Conservation (phyloP, 1,140 invertebrate species). For the Dendrolimus punctatus region DNA sequence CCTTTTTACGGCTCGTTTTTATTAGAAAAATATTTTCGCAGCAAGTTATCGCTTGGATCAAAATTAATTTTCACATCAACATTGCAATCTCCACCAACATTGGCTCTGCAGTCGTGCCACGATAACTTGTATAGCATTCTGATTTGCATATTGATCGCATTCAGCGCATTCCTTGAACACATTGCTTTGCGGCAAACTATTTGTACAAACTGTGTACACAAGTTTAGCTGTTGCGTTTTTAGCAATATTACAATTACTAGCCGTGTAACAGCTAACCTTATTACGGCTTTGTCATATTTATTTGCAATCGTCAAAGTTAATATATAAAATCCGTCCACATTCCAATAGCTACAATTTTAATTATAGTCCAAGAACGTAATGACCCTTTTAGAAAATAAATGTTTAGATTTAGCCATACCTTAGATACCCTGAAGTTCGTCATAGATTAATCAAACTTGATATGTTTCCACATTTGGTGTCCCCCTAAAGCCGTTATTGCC, state of each 20-base stretch:
- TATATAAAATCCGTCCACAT: conserved; percentile 5
- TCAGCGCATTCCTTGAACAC: conserved; percentile 52
- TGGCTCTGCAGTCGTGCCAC: conserved; percentile 40
- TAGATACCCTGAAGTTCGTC: too few relatives aligned
- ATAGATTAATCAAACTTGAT: too few relatives aligned
- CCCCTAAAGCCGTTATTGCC: too few relatives aligned
- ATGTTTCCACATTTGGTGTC: too few relatives aligned
- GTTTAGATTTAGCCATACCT: not conserved
- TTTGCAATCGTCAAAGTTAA: conserved; percentile 39
- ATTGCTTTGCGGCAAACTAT: conserved; percentile 63
- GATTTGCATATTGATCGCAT: conserved; percentile 60
- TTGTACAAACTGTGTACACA: conserved; percentile 29
- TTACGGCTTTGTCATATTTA: conserved; percentile 55
- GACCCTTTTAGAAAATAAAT: not conserved
- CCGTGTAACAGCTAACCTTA: conserved; percentile 45
- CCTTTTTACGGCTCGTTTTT: conserved; percentile 66
- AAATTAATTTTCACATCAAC: conserved; percentile 37
- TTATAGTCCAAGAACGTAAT: conserved; percentile 2
- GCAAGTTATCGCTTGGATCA: conserved; percentile 63
- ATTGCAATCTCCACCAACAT: conserved; percentile 30
- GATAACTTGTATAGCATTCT: conserved; percentile 65
- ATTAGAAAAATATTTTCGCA: conserved; percentile 44
- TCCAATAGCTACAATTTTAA: not conserved
- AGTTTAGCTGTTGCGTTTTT: conserved; percentile 50
- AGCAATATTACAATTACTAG: conserved; percentile 8